A percentile compares a stretch with the other conserved stretches of the same genome.
phyloP scores from a whole-genome alignment of 2,113 vertebrate genomes.

The Pantherophis guttatus region DNA sequence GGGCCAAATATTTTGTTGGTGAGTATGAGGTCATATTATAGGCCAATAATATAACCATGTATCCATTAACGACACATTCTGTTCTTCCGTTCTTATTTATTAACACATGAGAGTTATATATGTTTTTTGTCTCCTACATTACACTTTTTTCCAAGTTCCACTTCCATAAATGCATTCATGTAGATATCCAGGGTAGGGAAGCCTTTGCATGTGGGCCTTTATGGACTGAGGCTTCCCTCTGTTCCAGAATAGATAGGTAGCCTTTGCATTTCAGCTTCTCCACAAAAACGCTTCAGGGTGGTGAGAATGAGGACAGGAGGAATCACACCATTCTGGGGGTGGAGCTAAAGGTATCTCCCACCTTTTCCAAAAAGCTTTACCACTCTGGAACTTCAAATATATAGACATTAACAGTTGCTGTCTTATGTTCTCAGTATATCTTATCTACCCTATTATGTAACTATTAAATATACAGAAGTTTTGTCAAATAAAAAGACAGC shows the following conservation, averaged over 20 bases:
- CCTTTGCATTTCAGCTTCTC: not conserved
- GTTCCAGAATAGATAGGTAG: not conserved
- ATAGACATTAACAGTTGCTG: not conserved
- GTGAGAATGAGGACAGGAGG: not conserved
- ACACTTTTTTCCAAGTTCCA: not conserved
- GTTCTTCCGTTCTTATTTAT: not conserved
- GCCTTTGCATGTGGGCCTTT: not conserved
- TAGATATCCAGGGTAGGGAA: not conserved
- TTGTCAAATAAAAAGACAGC: not conserved
- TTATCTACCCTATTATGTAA: not conserved
- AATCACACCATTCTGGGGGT: too few relatives aligned
- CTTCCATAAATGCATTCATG: not conserved
- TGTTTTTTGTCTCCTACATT: not conserved
- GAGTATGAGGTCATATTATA: not conserved
- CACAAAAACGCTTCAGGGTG: not conserved
- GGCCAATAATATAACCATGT: not conserved
- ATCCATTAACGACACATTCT: not conserved
- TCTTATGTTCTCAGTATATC: not conserved
- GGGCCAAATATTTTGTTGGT: not conserved
- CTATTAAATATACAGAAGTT: not conserved
- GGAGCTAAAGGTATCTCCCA: not conserved
- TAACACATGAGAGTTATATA: not conserved
- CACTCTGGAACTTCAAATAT: not conserved
- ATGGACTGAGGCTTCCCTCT: not conserved
- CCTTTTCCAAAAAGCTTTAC: not conserved